Evolutionary conservation across 2,113 vertebrate species (phyloP), one percentile per base, ranked within the genome.

Genomic region (Nyctereutes procyonoides): DNA sequence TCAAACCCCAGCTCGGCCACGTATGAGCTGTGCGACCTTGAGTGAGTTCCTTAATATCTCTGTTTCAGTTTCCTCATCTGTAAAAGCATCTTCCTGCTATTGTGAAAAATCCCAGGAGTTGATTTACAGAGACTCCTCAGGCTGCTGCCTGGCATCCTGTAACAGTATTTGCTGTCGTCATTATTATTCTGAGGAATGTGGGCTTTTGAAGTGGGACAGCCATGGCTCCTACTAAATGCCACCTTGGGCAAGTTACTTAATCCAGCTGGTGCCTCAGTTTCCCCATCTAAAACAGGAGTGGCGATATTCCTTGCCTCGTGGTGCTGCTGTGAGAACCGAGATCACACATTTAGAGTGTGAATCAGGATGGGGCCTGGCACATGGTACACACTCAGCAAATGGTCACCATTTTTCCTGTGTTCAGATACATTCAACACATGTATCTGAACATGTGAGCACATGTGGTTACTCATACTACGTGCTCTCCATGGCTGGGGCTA

Each of bases 221-320:
- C 9, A 2, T n/a, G 22, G 35, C 65, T 73, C 60, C 90, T 65
- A 51, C 24, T 82, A 62, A 65, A 15, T 51, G 9, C 62, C 74
- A 6, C 51, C 24, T 20, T 32, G 43, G 35, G 9, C 79, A 65
- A 51, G 13, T 65, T 80, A 71, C 73, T 92, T 65, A 81, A 60
- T 10, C 17, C 17, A 38, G 38, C 53, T 63, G 14, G 5, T 84
- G 53, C 69, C 87, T 96, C 89, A 74, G 67, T 93, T 96, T 96
- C 69, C 67, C 38, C 51, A 26, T 35, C 83, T 93, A 35, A 92
- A 55, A 11, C 13, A 48, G 32, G 13, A 58, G 11, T 5, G 17
- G 43, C 55, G 14, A 58, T 26, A 58, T 22, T 55, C 53, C 13
- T 14, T 53, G 80, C 32, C 17, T 62, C 0, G 0, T 20, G 35